phyloP scores from a whole-genome alignment of 2,888 invertebrate species.

The Tinea pellionella region DNA sequence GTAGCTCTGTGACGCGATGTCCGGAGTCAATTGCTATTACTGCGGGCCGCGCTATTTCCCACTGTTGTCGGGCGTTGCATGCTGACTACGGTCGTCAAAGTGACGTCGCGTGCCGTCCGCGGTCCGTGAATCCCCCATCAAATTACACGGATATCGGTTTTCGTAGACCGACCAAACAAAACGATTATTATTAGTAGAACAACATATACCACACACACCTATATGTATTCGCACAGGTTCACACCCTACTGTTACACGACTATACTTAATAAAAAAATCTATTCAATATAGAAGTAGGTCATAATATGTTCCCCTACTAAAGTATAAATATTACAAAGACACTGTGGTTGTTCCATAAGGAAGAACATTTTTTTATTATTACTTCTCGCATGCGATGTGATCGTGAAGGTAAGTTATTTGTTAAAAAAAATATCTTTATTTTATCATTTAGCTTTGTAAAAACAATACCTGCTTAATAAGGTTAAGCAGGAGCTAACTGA shows the following conservation, averaged over 20 bases:
- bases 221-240: neutral
- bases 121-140: constrained; percentile 18
- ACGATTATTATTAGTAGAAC: constrained; percentile 30
- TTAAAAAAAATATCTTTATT: neutral
- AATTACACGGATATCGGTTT: constrained; percentile 44
- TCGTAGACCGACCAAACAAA: constrained; percentile 30
- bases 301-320: neutral
- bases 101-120: constrained; percentile 10
- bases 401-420: neutral
- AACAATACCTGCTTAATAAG: neutral
- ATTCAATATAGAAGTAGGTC: neutral
- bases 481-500: neutral
- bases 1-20: constrained; percentile 22
- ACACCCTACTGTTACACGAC: neutral
- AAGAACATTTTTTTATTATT: neutral
- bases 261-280: neutral
- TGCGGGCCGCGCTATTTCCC: constrained; percentile 24
- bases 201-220: neutral
- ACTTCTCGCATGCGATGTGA: neutral
- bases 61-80: neutral
- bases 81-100: constrained; percentile 13
- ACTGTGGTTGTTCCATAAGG: neutral
- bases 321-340: neutral
- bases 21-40: constrained; percentile 34
- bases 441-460: neutral